These are phyloP conservation scores for Lipotes vexillifer DNA, from an alignment of 2,113 vertebrate genomes.

Conservation along the genomic window DNA sequence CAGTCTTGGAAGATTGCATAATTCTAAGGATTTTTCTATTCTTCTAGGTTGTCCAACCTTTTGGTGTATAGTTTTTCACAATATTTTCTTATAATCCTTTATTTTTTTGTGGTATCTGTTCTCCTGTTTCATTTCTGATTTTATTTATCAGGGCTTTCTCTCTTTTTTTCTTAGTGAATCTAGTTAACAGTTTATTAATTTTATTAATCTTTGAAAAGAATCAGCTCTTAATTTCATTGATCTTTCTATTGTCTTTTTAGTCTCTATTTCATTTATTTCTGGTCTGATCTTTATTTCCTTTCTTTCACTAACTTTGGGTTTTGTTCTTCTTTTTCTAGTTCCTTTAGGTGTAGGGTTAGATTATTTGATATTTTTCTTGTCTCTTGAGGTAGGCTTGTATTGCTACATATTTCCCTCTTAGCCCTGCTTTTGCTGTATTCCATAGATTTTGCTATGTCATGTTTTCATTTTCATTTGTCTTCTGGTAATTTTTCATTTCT, in stretches of 20 bases:
- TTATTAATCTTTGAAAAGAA: background rate
- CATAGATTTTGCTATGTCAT: background rate
- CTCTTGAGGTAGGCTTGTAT: too few relatives aligned
- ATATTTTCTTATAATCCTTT: background rate
- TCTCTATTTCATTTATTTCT: background rate
- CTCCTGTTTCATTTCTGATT: background rate
- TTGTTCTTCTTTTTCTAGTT: background rate
- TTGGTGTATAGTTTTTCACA: background rate
- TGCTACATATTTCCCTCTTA: background rate
- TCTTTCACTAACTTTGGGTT: background rate
- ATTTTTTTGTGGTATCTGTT: background rate
- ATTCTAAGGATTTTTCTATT: background rate
- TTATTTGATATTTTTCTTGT: background rate
- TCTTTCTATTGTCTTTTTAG: background rate
- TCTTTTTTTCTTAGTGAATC: background rate
- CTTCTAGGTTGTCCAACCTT: background rate
- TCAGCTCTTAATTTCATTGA: background rate
- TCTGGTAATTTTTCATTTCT: background rate
- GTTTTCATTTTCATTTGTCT: background rate
- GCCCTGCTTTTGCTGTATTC: background rate
- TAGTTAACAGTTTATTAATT: background rate
- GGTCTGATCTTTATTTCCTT: background rate
- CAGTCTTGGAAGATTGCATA: background rate
- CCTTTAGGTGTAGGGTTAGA: background rate
- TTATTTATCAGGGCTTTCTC: background rate